Evolutionary conservation across 2,797 vertebrate species (phyloP).

Genomic region (Mallotus villosus): DNA sequence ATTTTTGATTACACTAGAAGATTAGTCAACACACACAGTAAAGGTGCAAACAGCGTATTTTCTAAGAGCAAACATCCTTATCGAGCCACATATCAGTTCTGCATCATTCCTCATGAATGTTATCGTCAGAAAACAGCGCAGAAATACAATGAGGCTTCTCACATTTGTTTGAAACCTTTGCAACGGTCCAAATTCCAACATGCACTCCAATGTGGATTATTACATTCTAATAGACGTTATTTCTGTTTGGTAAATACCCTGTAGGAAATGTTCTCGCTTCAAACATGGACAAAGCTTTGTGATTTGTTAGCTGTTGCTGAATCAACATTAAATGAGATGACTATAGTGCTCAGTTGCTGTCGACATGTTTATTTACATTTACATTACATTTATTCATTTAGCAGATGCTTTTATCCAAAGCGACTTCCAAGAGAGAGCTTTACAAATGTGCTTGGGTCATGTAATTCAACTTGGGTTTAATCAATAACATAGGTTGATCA

Average conservation of each 20-base stretch:
- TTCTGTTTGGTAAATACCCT: neutral
- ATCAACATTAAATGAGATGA: constrained; percentile 8
- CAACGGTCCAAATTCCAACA: constrained; percentile 23
- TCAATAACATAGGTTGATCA: constrained; percentile 45
- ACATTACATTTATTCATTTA: no score
- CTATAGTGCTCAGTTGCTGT: neutral
- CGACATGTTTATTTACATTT: constrained; percentile 22
- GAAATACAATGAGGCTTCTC: constrained; percentile 19
- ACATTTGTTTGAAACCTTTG: constrained; percentile 12
- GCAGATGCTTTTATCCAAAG: no score
- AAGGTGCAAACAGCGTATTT: constrained; percentile 22
- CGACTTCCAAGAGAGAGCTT: no score
- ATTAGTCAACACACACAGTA: neutral
- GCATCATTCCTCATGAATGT: constrained; percentile 21
- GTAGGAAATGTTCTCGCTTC: neutral
- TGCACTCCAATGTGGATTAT: neutral
- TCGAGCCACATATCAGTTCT: constrained; percentile 23
- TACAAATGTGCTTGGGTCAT: no score
- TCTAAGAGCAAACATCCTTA: constrained; percentile 34
- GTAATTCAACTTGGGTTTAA: constrained; percentile 29
- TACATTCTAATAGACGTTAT: neutral
- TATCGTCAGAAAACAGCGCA: constrained; percentile 19
- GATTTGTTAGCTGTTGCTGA: constrained; percentile 8
- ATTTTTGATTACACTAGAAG: neutral
- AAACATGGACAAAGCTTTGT: neutral